Evolutionary conservation across 2,797 vertebrate species (phyloP).

Genomic region (Loris lydekkerianus): DNA sequence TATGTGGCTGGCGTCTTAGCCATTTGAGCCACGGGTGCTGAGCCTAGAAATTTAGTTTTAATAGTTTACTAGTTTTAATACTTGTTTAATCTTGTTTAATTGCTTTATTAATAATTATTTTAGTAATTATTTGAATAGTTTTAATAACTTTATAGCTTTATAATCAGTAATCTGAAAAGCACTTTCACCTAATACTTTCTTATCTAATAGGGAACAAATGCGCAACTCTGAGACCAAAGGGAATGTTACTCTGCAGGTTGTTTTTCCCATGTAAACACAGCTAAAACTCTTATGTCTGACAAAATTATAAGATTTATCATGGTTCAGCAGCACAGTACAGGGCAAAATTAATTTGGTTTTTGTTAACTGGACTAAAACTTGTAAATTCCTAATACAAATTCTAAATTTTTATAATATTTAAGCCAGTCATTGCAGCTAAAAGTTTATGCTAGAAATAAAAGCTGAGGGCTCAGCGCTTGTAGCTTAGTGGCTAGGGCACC

Average conservation of each 20-base stretch:
- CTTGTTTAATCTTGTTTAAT: too few relatives aligned
- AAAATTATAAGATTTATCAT: not conserved
- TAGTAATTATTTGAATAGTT: not conserved
- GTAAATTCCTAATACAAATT: not conserved
- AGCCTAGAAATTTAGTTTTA: not conserved
- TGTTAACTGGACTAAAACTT: not conserved
- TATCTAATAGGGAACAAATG: not conserved
- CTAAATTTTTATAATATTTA: not conserved
- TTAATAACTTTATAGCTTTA: constrained; percentile 12
- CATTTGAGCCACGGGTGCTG: too few relatives aligned
- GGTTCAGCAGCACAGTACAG: not conserved
- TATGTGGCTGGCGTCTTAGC: too few relatives aligned
- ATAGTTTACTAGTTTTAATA: not conserved
- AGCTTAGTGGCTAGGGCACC: too few relatives aligned
- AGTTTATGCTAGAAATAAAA: not conserved
- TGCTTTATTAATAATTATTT: not conserved
- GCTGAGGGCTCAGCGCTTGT: not conserved
- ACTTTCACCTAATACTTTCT: not conserved
- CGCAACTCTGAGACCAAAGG: not conserved
- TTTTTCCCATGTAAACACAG: not conserved
- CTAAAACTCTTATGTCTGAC: not conserved
- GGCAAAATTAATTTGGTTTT: not conserved
- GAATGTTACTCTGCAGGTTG: not conserved
- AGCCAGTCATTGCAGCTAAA: not conserved
- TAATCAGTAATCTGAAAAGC: constrained; percentile 28